Percentiles rank a stretch among this genome's conserved stretches.
Conservation (phyloP, 1,140 invertebrate genomes). For the Drosophila subobscura region DNA sequence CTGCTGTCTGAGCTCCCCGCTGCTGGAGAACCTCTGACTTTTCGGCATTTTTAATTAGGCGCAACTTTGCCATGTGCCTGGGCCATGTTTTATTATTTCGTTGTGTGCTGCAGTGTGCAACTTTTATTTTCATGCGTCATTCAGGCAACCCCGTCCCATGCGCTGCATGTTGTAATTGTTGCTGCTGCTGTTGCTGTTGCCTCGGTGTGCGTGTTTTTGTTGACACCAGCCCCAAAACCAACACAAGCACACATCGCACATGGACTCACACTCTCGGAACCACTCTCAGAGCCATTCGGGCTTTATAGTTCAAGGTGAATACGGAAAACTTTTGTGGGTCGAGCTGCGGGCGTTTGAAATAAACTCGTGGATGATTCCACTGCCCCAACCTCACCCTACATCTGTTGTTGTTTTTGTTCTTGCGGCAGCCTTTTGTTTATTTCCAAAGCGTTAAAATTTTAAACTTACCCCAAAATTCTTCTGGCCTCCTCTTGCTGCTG, state of each 20-base stretch:
- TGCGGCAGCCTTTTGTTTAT: constrained; percentile 29
- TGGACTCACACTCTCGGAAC: constrained; percentile 6
- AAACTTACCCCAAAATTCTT: constrained; percentile 3
- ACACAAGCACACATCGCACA: neutral
- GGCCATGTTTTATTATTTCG: constrained; percentile 49
- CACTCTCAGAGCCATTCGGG: constrained; percentile 9
- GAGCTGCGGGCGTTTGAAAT: constrained; percentile 40
- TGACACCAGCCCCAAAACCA: constrained; percentile 7
- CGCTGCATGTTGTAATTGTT: constrained; percentile 16
- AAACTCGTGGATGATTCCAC: constrained; percentile 41
- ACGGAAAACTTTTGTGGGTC: constrained; percentile 58
- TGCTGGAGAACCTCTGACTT: constrained; percentile 47
- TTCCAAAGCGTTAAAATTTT: constrained; percentile 28
- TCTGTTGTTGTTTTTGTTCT: constrained; percentile 26
- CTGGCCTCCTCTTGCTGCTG: neutral
- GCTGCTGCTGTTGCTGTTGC: constrained; percentile 14
- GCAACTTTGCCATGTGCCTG: constrained; percentile 45
- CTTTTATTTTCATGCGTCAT: constrained; percentile 66
- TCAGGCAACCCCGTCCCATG: constrained; percentile 29
- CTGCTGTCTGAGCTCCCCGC: constrained; percentile 36
- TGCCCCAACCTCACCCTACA: too few species aligned
- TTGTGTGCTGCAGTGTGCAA: constrained; percentile 44
- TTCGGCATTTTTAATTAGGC: constrained; percentile 81
- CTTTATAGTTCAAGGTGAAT: constrained; percentile 80
- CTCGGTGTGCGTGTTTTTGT: constrained; percentile 18